Percentiles rank a stretch among this genome's conserved stretches.
These are phyloP conservation scores for Chymomyza amoena DNA, from an alignment of 2,888 invertebrate species.

Conservation along the genomic window DNA sequence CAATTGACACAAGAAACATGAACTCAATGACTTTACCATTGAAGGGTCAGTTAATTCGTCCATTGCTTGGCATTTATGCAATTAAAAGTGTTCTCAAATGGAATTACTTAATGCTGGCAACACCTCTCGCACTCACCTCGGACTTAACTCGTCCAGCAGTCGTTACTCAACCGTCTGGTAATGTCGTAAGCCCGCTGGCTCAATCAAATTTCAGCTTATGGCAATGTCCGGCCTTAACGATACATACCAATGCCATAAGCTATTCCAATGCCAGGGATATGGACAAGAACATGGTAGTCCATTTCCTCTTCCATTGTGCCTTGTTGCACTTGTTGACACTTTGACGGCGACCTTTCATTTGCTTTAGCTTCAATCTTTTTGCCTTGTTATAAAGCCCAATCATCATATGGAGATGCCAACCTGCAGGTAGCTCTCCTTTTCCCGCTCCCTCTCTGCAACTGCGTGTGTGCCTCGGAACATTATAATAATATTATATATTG, in stretches of 20 bases:
- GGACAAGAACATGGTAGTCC: too few species aligned
- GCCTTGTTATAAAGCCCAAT: neutral
- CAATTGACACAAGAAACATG: too few species aligned
- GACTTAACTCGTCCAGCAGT: too few species aligned
- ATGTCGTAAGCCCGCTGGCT: neutral
- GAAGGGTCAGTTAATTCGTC: too few species aligned
- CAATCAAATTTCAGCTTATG: neutral
- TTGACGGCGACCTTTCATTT: neutral
- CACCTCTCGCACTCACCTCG: neutral
- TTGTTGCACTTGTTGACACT: neutral
- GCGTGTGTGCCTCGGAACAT: neutral
- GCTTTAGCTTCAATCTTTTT: neutral
- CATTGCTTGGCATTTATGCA: neutral
- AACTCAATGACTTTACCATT: too few species aligned
- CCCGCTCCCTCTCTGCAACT: neutral
- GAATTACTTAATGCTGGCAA: slow-evolving; percentile 2
- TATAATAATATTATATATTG: slow-evolving; percentile 1
- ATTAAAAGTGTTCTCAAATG: slow-evolving; percentile 6
- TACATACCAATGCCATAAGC: neutral
- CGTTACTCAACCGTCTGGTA: too few species aligned
- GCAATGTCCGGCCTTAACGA: neutral
- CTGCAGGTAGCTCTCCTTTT: neutral
- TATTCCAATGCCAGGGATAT: neutral
- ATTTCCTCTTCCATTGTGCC: neutral
- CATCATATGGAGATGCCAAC: neutral